Evolutionary conservation across 2,888 invertebrate genomes (phyloP).

Genomic region (Hecatera dysodea): DNA sequence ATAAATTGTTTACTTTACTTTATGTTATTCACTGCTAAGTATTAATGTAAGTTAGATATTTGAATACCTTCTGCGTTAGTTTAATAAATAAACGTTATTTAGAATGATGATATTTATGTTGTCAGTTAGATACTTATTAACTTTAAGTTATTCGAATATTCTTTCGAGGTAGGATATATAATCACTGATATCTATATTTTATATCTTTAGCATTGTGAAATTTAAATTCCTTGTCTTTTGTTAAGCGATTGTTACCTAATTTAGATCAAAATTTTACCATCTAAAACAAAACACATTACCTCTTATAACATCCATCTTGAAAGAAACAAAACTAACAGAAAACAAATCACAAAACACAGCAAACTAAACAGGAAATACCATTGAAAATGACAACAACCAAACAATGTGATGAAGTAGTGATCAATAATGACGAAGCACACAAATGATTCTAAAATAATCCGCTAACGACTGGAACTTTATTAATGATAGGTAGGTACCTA

Average conservation of each 20-base stretch:
- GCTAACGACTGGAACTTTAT: constrained; percentile 23
- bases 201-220: constrained; percentile 3
- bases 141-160: background rate
- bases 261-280: background rate
- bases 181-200: constrained; percentile 6
- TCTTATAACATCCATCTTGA: constrained; percentile 15
- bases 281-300: constrained; percentile 8
- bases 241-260: background rate
- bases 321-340: background rate
- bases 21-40: constrained; percentile 40
- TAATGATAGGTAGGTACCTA: constrained; percentile 33
- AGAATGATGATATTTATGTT: constrained; percentile 11
- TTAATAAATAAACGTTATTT: constrained; percentile 16
- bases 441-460: constrained; percentile 17
- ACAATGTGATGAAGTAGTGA: constrained; percentile 2
- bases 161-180: background rate
- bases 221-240: background rate
- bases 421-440: constrained; percentile 34
- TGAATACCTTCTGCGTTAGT: constrained; percentile 12
- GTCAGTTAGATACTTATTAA: constrained; percentile 11
- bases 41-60: constrained; percentile 23
- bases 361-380: background rate
- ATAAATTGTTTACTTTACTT: constrained; percentile 23
- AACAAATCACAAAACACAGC: constrained; percentile 30
- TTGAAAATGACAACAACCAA: constrained; percentile 14